Conservation (phyloP, 2,113 vertebrate species). For the Leptodactylus fuscus region DNA sequence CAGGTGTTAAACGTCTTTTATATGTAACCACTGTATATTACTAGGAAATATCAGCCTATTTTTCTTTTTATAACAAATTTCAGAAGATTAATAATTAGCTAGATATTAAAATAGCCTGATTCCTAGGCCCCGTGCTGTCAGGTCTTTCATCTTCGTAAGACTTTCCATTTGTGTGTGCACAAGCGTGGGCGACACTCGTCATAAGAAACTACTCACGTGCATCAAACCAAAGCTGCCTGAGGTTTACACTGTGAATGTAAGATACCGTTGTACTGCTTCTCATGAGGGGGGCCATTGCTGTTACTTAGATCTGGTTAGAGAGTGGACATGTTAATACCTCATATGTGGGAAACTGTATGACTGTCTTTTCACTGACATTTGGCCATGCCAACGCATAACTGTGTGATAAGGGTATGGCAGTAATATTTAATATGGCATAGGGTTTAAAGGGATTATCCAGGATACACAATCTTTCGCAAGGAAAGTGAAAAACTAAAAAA, state of each 20-base stretch:
- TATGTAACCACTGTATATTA: background rate
- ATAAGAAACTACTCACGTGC: slow-evolving; percentile 52
- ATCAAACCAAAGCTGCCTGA: background rate
- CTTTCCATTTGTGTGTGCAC: slow-evolving; percentile 43
- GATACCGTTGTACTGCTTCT: background rate
- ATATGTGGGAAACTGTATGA: background rate
- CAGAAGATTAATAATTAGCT: background rate
- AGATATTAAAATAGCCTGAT: background rate
- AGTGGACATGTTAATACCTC: background rate
- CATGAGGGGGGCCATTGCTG: background rate
- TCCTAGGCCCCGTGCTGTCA: background rate
- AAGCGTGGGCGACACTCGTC: slow-evolving; percentile 23
- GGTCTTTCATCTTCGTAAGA: background rate
- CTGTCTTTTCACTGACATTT: background rate
- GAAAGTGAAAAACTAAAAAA: no score
- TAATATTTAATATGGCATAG: background rate
- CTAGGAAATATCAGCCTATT: background rate
- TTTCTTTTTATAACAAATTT: background rate
- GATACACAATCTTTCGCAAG: no score
- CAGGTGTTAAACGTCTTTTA: background rate
- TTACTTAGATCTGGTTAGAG: background rate
- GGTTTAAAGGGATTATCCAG: background rate
- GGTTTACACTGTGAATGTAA: background rate
- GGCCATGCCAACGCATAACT: background rate
- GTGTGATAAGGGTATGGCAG: background rate